phyloP scores from a whole-genome alignment of 2,797 vertebrate species.

The Coranthus polyacanthus region DNA sequence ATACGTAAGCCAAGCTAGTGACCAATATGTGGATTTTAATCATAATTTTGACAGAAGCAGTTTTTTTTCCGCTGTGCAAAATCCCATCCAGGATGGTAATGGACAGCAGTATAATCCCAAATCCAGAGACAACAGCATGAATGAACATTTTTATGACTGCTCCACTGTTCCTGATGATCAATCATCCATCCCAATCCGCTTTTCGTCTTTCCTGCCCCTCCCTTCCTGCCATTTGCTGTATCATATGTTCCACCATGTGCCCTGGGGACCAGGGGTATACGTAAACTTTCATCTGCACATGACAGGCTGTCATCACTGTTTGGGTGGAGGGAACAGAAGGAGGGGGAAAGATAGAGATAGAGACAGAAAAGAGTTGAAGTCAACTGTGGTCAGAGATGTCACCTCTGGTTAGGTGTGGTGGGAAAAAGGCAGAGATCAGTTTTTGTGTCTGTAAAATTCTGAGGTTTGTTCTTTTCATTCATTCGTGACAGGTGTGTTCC shows the following conservation, averaged over 20 bases:
- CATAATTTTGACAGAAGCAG: conserved; percentile 27
- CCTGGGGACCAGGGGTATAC: conserved; percentile 38
- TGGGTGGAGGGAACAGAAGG: conserved; percentile 51
- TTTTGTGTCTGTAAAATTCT: background rate
- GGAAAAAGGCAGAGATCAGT: conserved; percentile 1
- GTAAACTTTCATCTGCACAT: conserved; percentile 61
- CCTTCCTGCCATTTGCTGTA: conserved; percentile 60
- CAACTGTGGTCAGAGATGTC: conserved; percentile 27
- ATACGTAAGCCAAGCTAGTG: conserved; percentile 22
- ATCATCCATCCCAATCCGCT: conserved; percentile 56
- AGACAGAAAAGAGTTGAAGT: conserved; percentile 11
- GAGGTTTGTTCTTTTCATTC: too few species aligned
- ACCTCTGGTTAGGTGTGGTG: conserved; percentile 33
- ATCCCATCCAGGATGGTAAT: conserved; percentile 22
- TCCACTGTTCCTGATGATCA: conserved; percentile 60
- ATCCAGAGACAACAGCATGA: conserved; percentile 40
- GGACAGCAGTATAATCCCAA: conserved; percentile 36
- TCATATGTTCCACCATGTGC: conserved; percentile 64
- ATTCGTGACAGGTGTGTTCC: too few species aligned
- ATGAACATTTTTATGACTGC: conserved; percentile 42
- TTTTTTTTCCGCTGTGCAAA: conserved; percentile 5
- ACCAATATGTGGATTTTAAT: conserved; percentile 16
- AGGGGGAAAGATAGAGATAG: conserved; percentile 14
- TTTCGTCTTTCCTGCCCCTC: conserved; percentile 58
- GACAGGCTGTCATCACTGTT: conserved; percentile 59